Conservation (phyloP, 1,140 invertebrate genomes). For the Drosophila nigromelanica region DNA sequence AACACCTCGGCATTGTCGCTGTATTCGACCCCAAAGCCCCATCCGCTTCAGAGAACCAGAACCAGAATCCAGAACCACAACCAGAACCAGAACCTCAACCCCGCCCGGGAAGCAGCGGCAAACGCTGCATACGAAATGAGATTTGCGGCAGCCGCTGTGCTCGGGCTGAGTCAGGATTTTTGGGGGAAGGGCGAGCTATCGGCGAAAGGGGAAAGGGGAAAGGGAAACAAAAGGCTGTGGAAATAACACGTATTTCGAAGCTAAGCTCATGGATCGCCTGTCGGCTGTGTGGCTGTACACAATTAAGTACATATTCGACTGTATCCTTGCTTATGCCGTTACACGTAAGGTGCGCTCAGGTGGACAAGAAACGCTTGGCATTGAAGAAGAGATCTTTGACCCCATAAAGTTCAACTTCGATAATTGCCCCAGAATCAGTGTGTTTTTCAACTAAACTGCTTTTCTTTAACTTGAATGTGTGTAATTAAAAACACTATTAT, state of each 20-base stretch:
- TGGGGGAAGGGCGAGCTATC: not conserved
- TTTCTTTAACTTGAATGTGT: too few relatives aligned
- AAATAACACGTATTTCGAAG: not conserved
- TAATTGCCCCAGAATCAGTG: too few relatives aligned
- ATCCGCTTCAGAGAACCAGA: constrained; percentile 9
- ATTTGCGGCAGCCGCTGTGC: constrained; percentile 43
- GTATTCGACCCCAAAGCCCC: constrained; percentile 24
- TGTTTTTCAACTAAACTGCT: too few relatives aligned
- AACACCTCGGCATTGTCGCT: constrained; percentile 78
- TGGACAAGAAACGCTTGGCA: not conserved
- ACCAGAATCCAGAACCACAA: not conserved
- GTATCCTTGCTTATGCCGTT: not conserved
- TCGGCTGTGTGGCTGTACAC: not conserved
- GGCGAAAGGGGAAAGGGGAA: too few relatives aligned
- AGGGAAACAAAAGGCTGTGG: not conserved
- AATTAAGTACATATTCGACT: not conserved
- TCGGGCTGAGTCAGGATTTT: constrained; percentile 42
- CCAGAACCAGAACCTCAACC: not conserved
- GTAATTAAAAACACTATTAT: too few relatives aligned
- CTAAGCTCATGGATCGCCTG: not conserved
- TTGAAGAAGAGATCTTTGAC: too few relatives aligned
- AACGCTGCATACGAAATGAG: constrained; percentile 75
- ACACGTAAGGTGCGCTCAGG: not conserved
- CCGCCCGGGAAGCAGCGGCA: constrained; percentile 34
- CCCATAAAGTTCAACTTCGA: too few relatives aligned